Base-by-base conservation (phyloP, 2,888 invertebrate genomes). In the Margaritifera margaritifera region DNA sequence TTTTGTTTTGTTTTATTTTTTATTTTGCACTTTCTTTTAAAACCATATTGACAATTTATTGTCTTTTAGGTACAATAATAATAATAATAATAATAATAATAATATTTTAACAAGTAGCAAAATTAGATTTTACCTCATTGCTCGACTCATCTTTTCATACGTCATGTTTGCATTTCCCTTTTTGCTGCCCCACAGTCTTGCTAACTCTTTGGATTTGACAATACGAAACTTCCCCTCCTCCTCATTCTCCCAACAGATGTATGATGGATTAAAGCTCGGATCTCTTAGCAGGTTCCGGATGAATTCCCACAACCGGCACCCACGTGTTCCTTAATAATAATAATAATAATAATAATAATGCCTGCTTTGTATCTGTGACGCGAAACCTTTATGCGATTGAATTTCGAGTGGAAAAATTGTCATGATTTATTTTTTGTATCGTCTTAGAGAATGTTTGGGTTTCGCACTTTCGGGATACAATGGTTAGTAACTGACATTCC, bases 71-170 rank as follows among this genome's bases (percentile, higher is more conserved):
- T 42, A 42, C 15, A 42, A 15, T 31, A 31, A 31, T 31, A 31
- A 2, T 6, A 31, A 42, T 42, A 42, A 42, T 3, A 42, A 42
- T 3, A 42, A 42, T 3, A 15, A 3, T 2, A 42, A 42, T 50
- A 24, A n/a, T 2, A 31, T 1, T 42, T 42, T 42, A 52, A n/a
- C 4, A n/a, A 15, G 53, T 11, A 22, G 50, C 20, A 6, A 50
- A 25, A 53, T 6, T 2, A 20, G 53, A 27, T 60, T 86, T 86
- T 88, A 94, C 94, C 94, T 92, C 94, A 97, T 95, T 22, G 96
- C 96, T 75, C 96, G 91, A 89, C 95, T 96, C 84, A 97, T 93
- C 90, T 97, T 97, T 89, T 96, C 96, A 87, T 96, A 97, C 57
- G 95, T 96, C 96, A 97, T 97, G 87, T 94, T 93, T 64, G 81